Evolutionary conservation across 2,888 invertebrate species (phyloP), one percentile per base, ranked within the genome.

Genomic region (Cyclophora albipunctata): DNA sequence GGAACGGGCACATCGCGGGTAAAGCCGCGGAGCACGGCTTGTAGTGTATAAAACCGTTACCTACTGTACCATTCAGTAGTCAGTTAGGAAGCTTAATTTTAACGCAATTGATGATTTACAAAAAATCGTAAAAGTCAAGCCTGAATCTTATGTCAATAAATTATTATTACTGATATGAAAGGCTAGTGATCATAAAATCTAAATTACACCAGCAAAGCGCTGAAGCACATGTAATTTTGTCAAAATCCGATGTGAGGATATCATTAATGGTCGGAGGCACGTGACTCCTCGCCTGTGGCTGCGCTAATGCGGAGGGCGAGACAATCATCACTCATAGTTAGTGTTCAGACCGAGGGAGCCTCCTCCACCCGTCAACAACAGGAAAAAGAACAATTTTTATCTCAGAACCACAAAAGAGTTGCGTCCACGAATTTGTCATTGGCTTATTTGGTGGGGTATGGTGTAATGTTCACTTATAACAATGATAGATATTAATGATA

Each of bases 261-360:
- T 78, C 78, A 78, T 78, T 77, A 79, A 74, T 69, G 71, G 67
- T 64, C 48, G 66, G 33, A 56, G 74, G 66, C 81, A 78, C 80
- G 81, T 78, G 80, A 63, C 67, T 64, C 60, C 64, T 66, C 59
- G 62, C 37, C 5, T 2, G 37, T 66, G 61, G 60, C 62, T 57
- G 47, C 66, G 66, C 71, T 81, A 79, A 80, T 81, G 75, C 70
- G 52, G 63, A 75, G 86, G 85, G 85, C 81, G 82, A 69, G 68
- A 66, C 73, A 65, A 64, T 77, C 84, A 86, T 87, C 84, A 80
- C 68, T 88, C 86, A 85, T 80, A 82, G 86, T 86, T 84, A 85
- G 76, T 64, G 69, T 72, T 68, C 70, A 62, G 65, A 70, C 69
- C 75, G 67, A 73, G 75, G 71, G 71, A 61, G 37, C 71, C 69